Percentiles rank a stretch among this genome's conserved stretches.
These are phyloP conservation scores for Synanceia verrucosa DNA, from an alignment of 2,797 vertebrate species.

Conservation along the genomic window DNA sequence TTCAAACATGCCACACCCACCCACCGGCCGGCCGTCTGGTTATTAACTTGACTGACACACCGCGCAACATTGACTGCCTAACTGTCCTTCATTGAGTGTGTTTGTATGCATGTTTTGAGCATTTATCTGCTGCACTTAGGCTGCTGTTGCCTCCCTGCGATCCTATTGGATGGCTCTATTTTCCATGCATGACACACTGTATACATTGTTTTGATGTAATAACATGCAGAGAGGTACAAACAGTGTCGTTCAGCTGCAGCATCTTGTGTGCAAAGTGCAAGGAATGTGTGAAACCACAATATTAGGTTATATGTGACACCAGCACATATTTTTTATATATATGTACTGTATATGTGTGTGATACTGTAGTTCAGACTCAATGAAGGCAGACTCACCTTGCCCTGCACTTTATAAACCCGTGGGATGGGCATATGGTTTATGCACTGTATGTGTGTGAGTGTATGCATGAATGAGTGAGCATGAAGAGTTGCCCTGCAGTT, in stretches of 20 bases:
- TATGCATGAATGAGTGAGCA: constrained; percentile 25
- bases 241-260: neutral
- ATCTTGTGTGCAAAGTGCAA: constrained; percentile 3
- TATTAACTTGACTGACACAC: constrained; percentile 83
- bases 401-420: neutral
- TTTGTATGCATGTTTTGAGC: neutral
- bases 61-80: constrained; percentile 43
- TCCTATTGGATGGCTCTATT: constrained; percentile 28
- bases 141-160: constrained; percentile 18
- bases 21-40: constrained; percentile 79
- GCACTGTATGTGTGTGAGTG: neutral
- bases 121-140: constrained; percentile 20
- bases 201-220: constrained; percentile 29
- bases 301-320: neutral
- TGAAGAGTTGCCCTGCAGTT: constrained; percentile 43
- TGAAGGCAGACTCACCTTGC: neutral
- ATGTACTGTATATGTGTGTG: no score
- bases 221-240: constrained; percentile 17
- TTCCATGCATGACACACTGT: constrained; percentile 15
- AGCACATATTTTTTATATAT: neutral
- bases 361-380: neutral
- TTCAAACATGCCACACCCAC: constrained; percentile 48
- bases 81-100: constrained; percentile 17
- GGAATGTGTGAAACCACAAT: constrained; percentile 28
- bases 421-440: neutral